A percentile compares a stretch with the other conserved stretches of the same genome.
Evolutionary conservation across 2,797 vertebrate genomes (phyloP).

Genomic region (Nannoperca australis): DNA sequence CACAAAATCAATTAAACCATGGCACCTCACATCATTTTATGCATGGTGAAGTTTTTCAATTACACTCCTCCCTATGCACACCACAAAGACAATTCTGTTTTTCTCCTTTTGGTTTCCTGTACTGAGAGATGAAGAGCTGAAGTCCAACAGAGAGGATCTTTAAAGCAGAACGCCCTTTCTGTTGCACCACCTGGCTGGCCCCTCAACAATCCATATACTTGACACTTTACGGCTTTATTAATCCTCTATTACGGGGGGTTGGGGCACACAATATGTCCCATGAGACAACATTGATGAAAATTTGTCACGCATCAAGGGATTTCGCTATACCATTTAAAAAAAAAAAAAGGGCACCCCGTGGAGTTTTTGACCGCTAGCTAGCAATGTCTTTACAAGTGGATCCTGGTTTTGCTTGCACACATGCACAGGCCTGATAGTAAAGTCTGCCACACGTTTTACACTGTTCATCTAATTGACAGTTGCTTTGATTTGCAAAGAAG

Average conservation of each 20-base stretch:
- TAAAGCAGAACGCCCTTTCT: background rate
- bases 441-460: background rate
- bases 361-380: background rate
- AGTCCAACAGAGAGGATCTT: background rate
- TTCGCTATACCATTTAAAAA: background rate
- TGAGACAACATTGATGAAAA: background rate
- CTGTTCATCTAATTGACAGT: background rate
- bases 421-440: background rate
- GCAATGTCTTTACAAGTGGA: background rate
- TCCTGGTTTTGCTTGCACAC: background rate
- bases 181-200: background rate
- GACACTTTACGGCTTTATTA: background rate
- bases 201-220: background rate
- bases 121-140: slow-evolving; percentile 6
- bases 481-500: background rate
- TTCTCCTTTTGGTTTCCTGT: background rate
- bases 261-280: background rate
- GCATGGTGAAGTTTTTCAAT: slow-evolving; percentile 47
- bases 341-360: too few relatives aligned
- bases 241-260: background rate
- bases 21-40: slow-evolving; percentile 44
- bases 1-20: slow-evolving; percentile 38
- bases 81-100: slow-evolving; percentile 20
- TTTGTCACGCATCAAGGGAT: background rate
- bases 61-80: slow-evolving; percentile 5